Evolutionary conservation across 2,113 vertebrate species (phyloP), one percentile per base, ranked within the genome.

Genomic region (Collichthys lucidus): DNA sequence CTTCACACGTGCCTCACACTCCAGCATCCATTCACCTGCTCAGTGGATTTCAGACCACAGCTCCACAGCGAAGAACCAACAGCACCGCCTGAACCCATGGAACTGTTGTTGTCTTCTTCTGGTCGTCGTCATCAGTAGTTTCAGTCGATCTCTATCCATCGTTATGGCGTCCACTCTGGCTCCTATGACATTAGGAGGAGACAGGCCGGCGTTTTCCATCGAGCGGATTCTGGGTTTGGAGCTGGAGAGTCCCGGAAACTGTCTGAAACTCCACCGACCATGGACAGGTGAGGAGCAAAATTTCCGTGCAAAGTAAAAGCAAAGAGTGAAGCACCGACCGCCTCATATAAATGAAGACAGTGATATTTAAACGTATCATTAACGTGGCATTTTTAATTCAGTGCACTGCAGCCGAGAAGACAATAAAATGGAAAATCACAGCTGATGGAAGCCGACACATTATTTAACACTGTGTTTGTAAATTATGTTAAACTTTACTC

Each of bases 171-270:
- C 79, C 22, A 0, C 47, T 46, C 2, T n/a, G n/a, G 74, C 71
- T 69, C 35, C 69, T 17, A 59, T 59, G 59, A 72, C 22, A 4
- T 6, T 7, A 35, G 16, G 42, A 42, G 92, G 93, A 64, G 76
- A 82, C 70, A 95, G 93, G 22, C 79, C 74, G 0, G 10, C 42
- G 2, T 98, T 98, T 92, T 97, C 96, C 4, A 97, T 99, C 24
- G 96, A 98, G 68, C 93, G 94, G 61, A 98, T 98, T 61, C 92
- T 98, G 80, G 96, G 96, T 62, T 85, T 96, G 88, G 95, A 96
- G 69, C 91, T 91, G 87, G 93, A 95, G 46, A 94, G 92, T 29
- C 93, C 95, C 20, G 84, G 75, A 47, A 82, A 62, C 56, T 87
- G 26, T 11, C 84, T 50, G 77, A 94, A 94, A 56, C 94, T 96